phyloP scores from a whole-genome alignment of 37 sponge, comb jelly and placozoan genomes.

The Cladorhizidae sp. region DNA sequence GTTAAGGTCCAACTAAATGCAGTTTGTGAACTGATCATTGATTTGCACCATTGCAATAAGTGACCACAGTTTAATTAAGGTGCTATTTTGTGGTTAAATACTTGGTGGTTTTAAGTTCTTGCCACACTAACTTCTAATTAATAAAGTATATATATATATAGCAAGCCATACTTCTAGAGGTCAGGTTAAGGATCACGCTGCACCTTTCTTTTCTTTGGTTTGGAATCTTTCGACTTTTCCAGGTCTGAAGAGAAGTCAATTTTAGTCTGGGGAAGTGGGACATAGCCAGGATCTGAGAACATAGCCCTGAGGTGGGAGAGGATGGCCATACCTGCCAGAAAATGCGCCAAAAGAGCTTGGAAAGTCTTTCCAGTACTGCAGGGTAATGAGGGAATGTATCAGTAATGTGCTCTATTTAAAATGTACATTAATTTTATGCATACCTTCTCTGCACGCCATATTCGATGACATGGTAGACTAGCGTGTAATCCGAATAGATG shows the following conservation, averaged over 20 bases:
- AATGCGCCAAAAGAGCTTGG: conserved; percentile 48
- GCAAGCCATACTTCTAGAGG: not conserved
- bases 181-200: not conserved
- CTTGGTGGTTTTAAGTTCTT: too few species aligned
- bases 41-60: too few species aligned
- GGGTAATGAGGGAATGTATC: not conserved
- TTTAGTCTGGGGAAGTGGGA: conserved; percentile 69
- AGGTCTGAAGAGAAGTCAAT: conserved; percentile 81
- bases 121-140: too few species aligned
- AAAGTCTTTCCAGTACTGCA: conserved; percentile 26
- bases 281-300: conserved; percentile 80
- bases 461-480: conserved; percentile 69
- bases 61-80: too few species aligned
- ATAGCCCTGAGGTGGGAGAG: conserved; percentile 66
- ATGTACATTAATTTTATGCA: too few species aligned
- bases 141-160: too few species aligned
- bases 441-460: conserved; percentile 42
- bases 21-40: too few species aligned
- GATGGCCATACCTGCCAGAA: conserved; percentile 43
- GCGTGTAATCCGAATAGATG: conserved; percentile 55
- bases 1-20: too few species aligned
- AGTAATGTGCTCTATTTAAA: conserved; percentile 24
- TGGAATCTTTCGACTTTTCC: conserved; percentile 22
- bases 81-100: too few species aligned
- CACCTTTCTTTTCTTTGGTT: conserved; percentile 47